Conservation (phyloP, 2,113 vertebrate genomes). For the Apteryx owenii region DNA sequence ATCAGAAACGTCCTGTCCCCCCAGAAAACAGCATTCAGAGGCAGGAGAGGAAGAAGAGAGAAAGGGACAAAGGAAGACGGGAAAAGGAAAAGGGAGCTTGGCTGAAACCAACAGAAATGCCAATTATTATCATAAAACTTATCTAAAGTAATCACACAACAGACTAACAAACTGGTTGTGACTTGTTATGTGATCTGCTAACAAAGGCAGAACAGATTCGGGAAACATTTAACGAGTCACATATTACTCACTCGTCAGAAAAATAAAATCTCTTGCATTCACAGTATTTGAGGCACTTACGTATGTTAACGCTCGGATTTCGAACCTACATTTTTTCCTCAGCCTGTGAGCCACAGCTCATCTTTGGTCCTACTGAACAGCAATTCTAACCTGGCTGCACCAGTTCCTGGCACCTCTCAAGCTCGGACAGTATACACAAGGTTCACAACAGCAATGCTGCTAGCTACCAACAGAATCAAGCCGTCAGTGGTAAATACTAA, state of each 20-base stretch:
- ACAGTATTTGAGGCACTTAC: background rate
- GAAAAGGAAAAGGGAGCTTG: background rate
- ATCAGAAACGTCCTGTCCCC: background rate
- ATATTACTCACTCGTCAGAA: too few relatives aligned
- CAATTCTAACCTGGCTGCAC: background rate
- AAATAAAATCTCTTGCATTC: background rate
- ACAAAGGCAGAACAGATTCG: background rate
- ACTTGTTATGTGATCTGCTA: background rate
- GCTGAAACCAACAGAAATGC: background rate
- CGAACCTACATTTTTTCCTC: background rate
- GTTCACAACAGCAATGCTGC: background rate
- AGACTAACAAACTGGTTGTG: background rate
- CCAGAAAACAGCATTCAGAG: background rate
- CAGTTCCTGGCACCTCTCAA: background rate
- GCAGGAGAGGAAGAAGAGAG: background rate
- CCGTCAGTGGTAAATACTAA: background rate
- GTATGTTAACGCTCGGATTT: background rate
- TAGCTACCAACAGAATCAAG: background rate
- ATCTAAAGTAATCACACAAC: background rate
- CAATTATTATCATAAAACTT: background rate
- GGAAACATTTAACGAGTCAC: background rate
- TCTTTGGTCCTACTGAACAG: background rate
- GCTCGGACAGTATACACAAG: rapidly evolving
- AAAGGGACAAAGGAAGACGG: background rate
- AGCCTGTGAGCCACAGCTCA: background rate